These are phyloP conservation scores for Diadegma fenestrale DNA, from an alignment of 2,888 invertebrate species.

Conservation along the genomic window DNA sequence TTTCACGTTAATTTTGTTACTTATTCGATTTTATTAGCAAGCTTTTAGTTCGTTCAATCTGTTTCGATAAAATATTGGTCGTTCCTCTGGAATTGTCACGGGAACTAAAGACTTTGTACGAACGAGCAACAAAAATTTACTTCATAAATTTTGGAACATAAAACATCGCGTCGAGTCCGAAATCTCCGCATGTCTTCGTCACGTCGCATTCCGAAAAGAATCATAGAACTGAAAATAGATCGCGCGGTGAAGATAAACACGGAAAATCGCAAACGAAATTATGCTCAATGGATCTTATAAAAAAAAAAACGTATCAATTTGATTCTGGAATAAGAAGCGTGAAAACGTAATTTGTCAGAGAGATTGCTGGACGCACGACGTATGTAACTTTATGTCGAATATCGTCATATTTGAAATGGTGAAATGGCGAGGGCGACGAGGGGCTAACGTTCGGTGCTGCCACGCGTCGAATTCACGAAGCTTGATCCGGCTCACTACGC, in stretches of 20 bases:
- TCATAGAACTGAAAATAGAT: neutral
- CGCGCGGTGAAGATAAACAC: neutral
- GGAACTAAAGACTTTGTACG: neutral
- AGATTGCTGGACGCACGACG: neutral
- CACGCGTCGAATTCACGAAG: constrained; percentile 5
- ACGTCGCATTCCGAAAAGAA: neutral
- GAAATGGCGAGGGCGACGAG: neutral
- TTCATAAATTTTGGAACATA: neutral
- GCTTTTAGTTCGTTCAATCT: neutral
- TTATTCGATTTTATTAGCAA: constrained; percentile 8
- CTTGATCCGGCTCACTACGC: constrained; percentile 32
- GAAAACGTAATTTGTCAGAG: neutral
- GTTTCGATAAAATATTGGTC: neutral
- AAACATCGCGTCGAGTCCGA: neutral
- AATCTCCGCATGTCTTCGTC: neutral
- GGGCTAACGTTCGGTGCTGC: constrained; percentile 19
- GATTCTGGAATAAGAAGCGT: neutral
- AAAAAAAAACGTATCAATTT: neutral
- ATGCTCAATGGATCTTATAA: neutral
- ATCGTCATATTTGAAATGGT: neutral
- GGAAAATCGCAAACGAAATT: neutral
- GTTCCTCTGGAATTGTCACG: neutral
- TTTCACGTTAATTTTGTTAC: constrained; percentile 14
- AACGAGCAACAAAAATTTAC: neutral
- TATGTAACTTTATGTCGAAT: too few relatives aligned